These are phyloP conservation scores for Indicator indicator DNA, from an alignment of 2,113 vertebrate species.

Conservation along the genomic window DNA sequence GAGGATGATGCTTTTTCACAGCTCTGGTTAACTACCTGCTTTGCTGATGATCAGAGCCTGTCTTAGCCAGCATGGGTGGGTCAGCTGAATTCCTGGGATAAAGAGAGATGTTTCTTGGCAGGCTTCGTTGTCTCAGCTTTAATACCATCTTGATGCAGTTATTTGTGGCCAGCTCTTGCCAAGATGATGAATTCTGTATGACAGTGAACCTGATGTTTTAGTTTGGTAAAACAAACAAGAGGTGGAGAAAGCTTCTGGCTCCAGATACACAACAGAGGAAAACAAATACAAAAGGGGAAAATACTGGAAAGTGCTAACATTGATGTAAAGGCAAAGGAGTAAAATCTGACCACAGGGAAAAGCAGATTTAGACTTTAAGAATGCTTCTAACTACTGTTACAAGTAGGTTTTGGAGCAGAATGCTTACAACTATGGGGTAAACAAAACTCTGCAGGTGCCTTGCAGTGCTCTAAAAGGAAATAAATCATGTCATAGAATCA, in stretches of 20 bases:
- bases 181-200: background rate
- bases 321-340: background rate
- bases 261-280: rapidly evolving
- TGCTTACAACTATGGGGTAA: background rate
- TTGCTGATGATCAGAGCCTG: background rate
- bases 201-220: background rate
- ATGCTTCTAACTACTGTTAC: background rate
- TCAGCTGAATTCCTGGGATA: background rate
- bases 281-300: background rate
- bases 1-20: background rate
- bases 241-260: background rate
- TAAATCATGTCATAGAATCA: background rate
- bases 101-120: background rate
- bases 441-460: background rate
- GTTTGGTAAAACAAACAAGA: background rate
- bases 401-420: background rate
- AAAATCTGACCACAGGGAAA: background rate
- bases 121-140: background rate
- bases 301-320: background rate
- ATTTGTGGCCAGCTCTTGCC: background rate
- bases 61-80: background rate
- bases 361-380: background rate
- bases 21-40: background rate
- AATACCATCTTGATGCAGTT: background rate
- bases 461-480: background rate